These are phyloP conservation scores for Congeria kusceri DNA, from an alignment of 2,888 invertebrate genomes.

Conservation along the genomic window DNA sequence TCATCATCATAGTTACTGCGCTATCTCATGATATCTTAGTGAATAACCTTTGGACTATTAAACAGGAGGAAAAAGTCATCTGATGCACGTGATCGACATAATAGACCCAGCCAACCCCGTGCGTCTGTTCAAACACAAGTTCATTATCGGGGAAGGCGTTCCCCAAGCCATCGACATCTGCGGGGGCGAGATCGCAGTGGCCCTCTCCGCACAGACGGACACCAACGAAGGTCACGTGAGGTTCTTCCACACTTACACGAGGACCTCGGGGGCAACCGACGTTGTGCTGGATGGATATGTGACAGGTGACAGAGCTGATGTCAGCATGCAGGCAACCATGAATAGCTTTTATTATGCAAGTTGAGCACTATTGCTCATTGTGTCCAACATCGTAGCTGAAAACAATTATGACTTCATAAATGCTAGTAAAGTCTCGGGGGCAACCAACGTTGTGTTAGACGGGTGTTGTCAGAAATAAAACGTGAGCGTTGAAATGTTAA, in stretches of 20 bases:
- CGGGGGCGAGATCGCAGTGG: conserved; percentile 64
- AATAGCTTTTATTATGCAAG: not conserved
- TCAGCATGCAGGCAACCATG: no score
- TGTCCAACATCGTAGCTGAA: no score
- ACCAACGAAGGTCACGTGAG: conserved; percentile 69
- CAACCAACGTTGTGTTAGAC: conserved; percentile 38
- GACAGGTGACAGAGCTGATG: conserved; percentile 33
- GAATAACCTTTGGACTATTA: not conserved
- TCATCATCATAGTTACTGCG: no score
- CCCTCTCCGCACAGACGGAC: conserved; percentile 57
- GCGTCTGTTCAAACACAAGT: conserved; percentile 59
- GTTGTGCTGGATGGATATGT: conserved; percentile 49
- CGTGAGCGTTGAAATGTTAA: no score
- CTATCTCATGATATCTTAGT: no score
- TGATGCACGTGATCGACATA: conserved; percentile 73
- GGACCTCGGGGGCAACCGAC: conserved; percentile 37
- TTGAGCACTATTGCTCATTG: no score
- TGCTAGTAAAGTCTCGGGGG: no score
- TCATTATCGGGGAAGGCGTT: conserved; percentile 60
- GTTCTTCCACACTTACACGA: conserved; percentile 56
- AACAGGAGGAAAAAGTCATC: conserved; percentile 66
- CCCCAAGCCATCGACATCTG: conserved; percentile 69
- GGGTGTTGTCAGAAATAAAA: no score
- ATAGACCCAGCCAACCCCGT: conserved; percentile 60
- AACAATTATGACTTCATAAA: no score